phyloP scores from a whole-genome alignment of 2,888 invertebrate genomes.

The Strigamia maritima region DNA sequence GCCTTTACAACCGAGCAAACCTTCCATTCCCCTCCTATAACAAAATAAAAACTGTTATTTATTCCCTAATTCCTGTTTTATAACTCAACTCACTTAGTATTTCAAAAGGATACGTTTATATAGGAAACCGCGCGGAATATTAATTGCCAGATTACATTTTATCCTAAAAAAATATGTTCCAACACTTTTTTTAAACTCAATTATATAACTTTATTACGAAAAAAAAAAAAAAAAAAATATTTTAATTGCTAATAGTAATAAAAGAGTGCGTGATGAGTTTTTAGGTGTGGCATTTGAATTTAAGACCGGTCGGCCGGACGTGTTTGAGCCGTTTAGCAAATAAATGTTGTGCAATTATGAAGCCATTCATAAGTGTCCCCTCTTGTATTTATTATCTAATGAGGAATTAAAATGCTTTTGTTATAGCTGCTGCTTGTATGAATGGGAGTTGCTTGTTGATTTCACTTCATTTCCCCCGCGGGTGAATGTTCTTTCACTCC shows the following conservation, averaged over 20 bases:
- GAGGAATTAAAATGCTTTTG: neutral
- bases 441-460: neutral
- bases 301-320: neutral
- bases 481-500: neutral
- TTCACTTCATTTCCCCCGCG: neutral
- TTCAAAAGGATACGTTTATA: neutral
- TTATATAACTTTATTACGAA: too few species aligned
- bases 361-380: neutral
- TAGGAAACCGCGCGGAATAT: neutral
- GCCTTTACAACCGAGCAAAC: neutral
- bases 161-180: too few species aligned
- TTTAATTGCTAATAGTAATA: neutral
- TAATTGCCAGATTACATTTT: neutral
- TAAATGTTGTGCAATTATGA: neutral
- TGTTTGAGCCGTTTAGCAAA: neutral
- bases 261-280: neutral
- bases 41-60: neutral
- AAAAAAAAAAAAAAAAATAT: neutral
- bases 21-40: neutral
- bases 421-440: neutral
- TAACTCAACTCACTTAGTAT: neutral
- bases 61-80: neutral
- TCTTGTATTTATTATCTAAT: neutral
- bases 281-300: neutral
- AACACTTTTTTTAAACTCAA: neutral